A percentile compares a stretch with the other conserved stretches of the same genome.
These are phyloP conservation scores for Halichoeres trimaculatus DNA, from an alignment of 2,113 vertebrate genomes.

Conservation along the genomic window DNA sequence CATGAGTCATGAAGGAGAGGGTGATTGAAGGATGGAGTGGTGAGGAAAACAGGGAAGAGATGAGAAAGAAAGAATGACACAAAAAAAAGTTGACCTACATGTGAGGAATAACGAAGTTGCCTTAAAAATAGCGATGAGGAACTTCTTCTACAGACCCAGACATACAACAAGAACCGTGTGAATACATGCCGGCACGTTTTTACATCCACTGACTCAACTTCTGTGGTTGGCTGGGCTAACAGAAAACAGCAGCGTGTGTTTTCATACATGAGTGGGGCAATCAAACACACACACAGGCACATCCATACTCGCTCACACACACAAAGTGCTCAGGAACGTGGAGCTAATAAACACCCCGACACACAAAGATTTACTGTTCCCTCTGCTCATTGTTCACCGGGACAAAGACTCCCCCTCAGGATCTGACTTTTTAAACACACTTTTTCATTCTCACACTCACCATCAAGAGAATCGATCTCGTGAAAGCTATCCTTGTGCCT, in stretches of 20 bases:
- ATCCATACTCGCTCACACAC: neutral
- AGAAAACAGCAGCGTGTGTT: conserved; percentile 49
- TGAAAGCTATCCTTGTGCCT: conserved; percentile 15
- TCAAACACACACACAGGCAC: conserved; percentile 18
- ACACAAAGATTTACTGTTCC: conserved; percentile 35
- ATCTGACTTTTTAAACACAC: conserved; percentile 32
- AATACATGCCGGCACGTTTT: conserved; percentile 8
- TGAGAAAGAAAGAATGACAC: neutral
- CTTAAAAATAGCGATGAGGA: conserved; percentile 11
- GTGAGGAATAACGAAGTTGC: conserved; percentile 1
- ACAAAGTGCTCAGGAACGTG: conserved; percentile 65
- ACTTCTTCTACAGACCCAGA: conserved; percentile 17
- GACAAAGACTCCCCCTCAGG: conserved; percentile 42
- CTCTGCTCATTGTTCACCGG: conserved; percentile 33
- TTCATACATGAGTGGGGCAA: conserved; percentile 47
- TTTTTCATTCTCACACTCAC: conserved; percentile 50
- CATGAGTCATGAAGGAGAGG: conserved; percentile 62
- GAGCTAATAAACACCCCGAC: conserved; percentile 43
- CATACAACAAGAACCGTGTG: neutral
- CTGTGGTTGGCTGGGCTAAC: conserved; percentile 57
- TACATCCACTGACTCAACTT: conserved; percentile 62
- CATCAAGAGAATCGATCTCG: conserved; percentile 32
- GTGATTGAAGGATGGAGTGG: conserved; percentile 4
- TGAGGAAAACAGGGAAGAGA: neutral
- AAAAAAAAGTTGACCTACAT: conserved; percentile 7